Percentiles rank a stretch among this genome's conserved stretches.
phyloP scores from a whole-genome alignment of 2,113 vertebrate genomes.

The Panurus biarmicus region DNA sequence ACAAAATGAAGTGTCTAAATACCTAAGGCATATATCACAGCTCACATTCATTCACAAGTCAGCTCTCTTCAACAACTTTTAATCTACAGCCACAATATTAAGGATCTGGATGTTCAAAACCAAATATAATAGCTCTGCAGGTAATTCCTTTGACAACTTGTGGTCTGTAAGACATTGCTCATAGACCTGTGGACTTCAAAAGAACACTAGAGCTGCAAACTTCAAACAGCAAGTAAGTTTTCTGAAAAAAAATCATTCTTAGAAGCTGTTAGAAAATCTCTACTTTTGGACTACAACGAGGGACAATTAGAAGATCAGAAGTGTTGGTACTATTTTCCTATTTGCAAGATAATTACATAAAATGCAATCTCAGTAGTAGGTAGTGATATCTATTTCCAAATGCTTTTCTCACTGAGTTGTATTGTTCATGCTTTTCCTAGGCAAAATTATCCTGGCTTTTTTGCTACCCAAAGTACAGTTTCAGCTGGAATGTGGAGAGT shows the following conservation, averaged over 20 bases:
- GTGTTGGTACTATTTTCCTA: not conserved
- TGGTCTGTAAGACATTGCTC: not conserved
- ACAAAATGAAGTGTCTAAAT: not conserved
- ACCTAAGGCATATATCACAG: not conserved
- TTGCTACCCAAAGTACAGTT: not conserved
- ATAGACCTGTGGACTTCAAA: constrained; percentile 1
- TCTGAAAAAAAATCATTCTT: not conserved
- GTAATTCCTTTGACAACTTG: not conserved
- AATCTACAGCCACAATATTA: not conserved
- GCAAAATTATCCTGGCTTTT: not conserved
- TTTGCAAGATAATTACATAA: not conserved
- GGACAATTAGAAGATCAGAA: constrained; percentile 21
- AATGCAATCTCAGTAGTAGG: not conserved
- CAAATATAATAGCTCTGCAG: not conserved
- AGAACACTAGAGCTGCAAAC: not conserved
- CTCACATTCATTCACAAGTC: not conserved
- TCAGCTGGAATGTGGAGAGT: not conserved
- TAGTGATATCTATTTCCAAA: not conserved
- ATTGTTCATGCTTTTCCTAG: not conserved
- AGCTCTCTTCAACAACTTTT: not conserved
- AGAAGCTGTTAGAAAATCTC: not conserved
- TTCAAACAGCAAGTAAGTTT: not conserved
- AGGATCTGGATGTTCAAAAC: not conserved
- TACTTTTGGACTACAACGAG: not conserved
- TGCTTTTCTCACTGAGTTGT: not conserved